Evolutionary conservation across 2,888 invertebrate species (phyloP).

Genomic region (Caenorhabditis wallacei): DNA sequence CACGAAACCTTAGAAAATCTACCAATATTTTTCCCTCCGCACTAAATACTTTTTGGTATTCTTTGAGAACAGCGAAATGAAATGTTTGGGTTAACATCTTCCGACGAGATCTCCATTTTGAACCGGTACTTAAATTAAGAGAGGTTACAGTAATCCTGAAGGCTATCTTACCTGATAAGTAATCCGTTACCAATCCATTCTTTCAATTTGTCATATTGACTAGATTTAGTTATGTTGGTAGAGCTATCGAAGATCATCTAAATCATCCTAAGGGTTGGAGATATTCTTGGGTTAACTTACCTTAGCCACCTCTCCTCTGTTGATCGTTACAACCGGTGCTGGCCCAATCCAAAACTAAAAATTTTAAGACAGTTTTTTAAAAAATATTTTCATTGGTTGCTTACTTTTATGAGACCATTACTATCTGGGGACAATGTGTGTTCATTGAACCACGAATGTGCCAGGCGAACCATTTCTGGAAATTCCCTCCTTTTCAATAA

Average conservation of each 20-base stretch:
- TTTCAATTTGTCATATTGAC: conserved; percentile 83
- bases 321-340: conserved; percentile 66
- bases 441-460: conserved; percentile 17
- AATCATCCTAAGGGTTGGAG: neutral
- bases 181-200: conserved; percentile 85
- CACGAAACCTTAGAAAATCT: conserved; percentile 32
- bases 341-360: conserved; percentile 72
- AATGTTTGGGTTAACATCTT: conserved; percentile 85
- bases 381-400: neutral
- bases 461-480: conserved; percentile 1
- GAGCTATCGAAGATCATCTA: conserved; percentile 79
- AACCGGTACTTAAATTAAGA: conserved; percentile 84
- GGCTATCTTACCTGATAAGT: conserved; percentile 82
- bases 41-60: conserved; percentile 83
- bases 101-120: conserved; percentile 84
- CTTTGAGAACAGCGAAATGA: conserved; percentile 85
- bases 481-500: too few relatives aligned
- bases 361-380: neutral
- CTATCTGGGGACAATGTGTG: conserved; percentile 20
- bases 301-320: conserved; percentile 67
- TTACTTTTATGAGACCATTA: conserved; percentile 20
- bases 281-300: conserved; percentile 18
- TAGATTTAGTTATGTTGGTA: conserved; percentile 83
- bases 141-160: neutral
- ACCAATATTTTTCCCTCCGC: conserved; percentile 53